Percentiles rank a stretch among this genome's conserved stretches.
Conservation (phyloP, 2,113 vertebrate genomes). For the Oncorhynchus kisutch region DNA sequence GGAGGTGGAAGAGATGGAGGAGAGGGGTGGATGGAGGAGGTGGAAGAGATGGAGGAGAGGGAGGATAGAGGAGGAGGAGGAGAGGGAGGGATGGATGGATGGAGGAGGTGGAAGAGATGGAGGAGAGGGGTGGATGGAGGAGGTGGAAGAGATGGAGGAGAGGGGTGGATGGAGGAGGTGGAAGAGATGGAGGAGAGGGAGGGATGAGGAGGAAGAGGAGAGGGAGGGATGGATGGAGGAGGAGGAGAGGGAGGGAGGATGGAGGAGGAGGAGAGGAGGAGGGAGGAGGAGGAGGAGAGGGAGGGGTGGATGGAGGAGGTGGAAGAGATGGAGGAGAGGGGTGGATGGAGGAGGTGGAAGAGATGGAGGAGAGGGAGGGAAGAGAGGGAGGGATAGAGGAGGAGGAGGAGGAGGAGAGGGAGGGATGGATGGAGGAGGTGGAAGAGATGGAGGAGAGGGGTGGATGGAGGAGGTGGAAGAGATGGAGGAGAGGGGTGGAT, state of each 20-base stretch:
- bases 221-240: not conserved
- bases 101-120: too few relatives aligned
- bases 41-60: not conserved
- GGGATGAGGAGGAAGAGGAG: too few relatives aligned
- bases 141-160: too few relatives aligned
- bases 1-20: not conserved
- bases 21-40: not conserved
- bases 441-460: not conserved
- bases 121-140: too few relatives aligned
- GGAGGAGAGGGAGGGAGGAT: not conserved
- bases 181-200: constrained; percentile 25
- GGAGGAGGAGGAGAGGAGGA: too few relatives aligned
- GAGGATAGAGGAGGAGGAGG: not conserved
- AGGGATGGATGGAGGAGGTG: too few relatives aligned
- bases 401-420: not conserved
- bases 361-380: not conserved
- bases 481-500: not conserved
- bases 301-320: not conserved
- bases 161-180: too few relatives aligned
- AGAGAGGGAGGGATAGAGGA: not conserved
- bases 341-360: not conserved
- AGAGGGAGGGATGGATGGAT: not conserved
- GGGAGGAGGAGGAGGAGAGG: too few relatives aligned
- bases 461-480: not conserved
- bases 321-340: not conserved